Evolutionary conservation across 2,797 vertebrate species (phyloP), one percentile per base, ranked within the genome.

Genomic region (Glyptemys insculpta): DNA sequence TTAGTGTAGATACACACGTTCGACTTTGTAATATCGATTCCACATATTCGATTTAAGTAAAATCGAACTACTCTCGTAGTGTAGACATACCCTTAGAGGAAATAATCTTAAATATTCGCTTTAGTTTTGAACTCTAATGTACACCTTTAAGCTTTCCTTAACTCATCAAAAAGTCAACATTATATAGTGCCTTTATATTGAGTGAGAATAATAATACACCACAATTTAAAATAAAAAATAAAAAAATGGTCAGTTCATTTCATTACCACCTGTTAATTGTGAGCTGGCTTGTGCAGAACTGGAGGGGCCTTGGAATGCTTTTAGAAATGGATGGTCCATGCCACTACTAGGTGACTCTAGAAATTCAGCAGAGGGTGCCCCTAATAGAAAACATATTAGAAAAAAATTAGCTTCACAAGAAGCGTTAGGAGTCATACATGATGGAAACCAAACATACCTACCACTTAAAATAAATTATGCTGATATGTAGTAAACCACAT

Each of bases 261-360:
- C 41, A 81, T 96, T 97, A 96, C 95, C 95, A 97, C 93, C 97
- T 95, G 95, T 92, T 93, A 86, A 82, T 81, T 94, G 93, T 52
- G 92, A 83, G 29, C 50, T 54, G 68, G 87, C 72, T 96, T 97
- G 96, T 89, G 80, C 2, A 2, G 97, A 97, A 95, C 82, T 86
- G 10, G 96, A 95, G 74, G 97, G 94, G 18, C 78, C 92, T 72
- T 97, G 96, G 76, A 97, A 97, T 59, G 96, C 95, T 97, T 93
- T 98, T 65, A 98, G 87, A 95, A 98, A 98, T 49, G 98, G 97
- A 86, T 98, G 98, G 78, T 98, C 98, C 86, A 34, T 83, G 79
- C 89, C 93, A 12, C 83, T 97, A 91, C 95, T 81, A 41, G 98
- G 83, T 56, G 97, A 93, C 59, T 98, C 97, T 89, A 98, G 94